phyloP scores from a whole-genome alignment of 2,113 vertebrate species.

The Gymnogyps californianus region DNA sequence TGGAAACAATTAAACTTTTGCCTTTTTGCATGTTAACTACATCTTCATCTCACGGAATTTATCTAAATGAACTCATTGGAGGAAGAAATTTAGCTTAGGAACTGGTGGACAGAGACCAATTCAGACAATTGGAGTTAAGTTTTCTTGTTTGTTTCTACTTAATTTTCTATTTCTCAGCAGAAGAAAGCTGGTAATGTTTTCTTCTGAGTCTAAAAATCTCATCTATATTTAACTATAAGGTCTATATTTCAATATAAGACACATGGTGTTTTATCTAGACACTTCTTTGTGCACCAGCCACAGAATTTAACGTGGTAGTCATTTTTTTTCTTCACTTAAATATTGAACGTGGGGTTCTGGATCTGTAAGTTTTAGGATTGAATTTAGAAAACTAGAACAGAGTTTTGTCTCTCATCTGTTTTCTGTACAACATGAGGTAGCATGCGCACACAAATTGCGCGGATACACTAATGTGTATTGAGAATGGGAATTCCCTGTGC shows the following conservation, averaged over 20 bases:
- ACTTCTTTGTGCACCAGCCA: rapidly evolving
- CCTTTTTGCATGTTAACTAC: neutral
- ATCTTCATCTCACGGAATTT: neutral
- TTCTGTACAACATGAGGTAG: neutral
- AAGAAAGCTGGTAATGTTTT: neutral
- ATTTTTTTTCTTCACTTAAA: neutral
- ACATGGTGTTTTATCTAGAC: neutral
- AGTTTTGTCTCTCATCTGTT: neutral
- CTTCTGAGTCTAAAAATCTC: neutral
- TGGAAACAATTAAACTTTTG: neutral
- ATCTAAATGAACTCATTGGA: neutral
- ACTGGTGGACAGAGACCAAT: neutral
- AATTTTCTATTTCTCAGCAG: neutral
- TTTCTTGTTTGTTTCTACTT: neutral
- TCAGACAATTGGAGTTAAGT: neutral
- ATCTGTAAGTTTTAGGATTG: neutral
- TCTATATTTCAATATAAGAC: neutral
- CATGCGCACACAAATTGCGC: rapidly evolving
- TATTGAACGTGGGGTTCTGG: neutral
- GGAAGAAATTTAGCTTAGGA: neutral
- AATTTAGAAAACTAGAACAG: neutral
- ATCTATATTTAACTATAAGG: neutral
- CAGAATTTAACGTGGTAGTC: neutral
- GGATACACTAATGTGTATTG: neutral
- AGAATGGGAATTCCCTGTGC: neutral